phyloP scores from a whole-genome alignment of 2,797 vertebrate species.

The Myotis pilosus region DNA sequence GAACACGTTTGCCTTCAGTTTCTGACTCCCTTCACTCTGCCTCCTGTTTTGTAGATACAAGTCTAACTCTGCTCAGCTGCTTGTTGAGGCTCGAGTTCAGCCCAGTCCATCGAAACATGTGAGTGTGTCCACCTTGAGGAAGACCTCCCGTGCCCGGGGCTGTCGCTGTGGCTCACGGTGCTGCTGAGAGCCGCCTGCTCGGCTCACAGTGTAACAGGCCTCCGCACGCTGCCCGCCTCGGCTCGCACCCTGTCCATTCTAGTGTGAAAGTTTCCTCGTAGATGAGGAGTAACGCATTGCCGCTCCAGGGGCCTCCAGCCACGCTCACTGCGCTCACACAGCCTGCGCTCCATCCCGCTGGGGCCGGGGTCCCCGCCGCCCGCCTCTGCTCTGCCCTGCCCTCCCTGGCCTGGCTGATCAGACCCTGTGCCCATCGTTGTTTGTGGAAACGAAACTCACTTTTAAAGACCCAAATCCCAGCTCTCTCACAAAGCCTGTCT shows the following conservation, averaged over 20 bases:
- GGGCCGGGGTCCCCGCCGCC: background rate
- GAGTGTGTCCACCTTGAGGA: constrained; percentile 82
- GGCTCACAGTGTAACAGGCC: constrained; percentile 9
- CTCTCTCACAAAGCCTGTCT: background rate
- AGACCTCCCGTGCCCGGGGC: background rate
- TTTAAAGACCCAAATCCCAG: background rate
- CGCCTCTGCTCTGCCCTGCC: background rate
- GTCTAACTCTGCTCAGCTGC: constrained; percentile 94
- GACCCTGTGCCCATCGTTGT: background rate
- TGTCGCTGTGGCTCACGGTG: constrained; percentile 28
- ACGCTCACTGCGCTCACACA: background rate
- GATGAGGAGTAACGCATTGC: background rate
- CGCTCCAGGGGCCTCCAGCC: background rate
- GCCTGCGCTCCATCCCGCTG: background rate
- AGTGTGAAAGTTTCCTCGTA: constrained; percentile 7
- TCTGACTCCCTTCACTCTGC: constrained; percentile 38
- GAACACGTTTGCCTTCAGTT: constrained; percentile 9
- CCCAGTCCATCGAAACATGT: constrained; percentile 93
- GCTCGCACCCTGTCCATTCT: constrained; percentile 6
- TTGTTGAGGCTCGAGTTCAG: constrained; percentile 95
- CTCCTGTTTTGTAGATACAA: constrained; percentile 89
- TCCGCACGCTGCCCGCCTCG: background rate
- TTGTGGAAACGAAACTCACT: background rate
- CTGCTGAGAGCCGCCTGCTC: constrained; percentile 15
- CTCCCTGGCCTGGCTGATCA: background rate